A percentile compares a stretch with the other conserved stretches of the same genome.
Conservation (phyloP, 1,140 invertebrate species). For the Drosophila rhopaloa region DNA sequence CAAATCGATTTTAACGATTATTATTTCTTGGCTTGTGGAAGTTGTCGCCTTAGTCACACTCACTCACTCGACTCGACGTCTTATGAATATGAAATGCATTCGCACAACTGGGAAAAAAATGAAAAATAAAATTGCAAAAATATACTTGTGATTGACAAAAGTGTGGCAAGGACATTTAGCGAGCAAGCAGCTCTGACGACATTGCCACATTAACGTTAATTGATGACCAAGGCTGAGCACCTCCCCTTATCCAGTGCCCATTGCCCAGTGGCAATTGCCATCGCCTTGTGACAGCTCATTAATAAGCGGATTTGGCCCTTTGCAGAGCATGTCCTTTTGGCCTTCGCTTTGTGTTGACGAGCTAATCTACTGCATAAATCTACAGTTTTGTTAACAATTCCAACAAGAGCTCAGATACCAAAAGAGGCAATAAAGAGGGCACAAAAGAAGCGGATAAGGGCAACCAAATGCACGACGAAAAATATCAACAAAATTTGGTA, state of each 20-base stretch:
- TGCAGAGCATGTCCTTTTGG: slow-evolving; percentile 34
- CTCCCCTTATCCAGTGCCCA: slow-evolving; percentile 5
- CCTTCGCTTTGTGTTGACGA: slow-evolving; percentile 61
- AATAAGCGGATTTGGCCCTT: slow-evolving; percentile 75
- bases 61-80: slow-evolving; percentile 34
- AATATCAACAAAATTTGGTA: slow-evolving; percentile 1
- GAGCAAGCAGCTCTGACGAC: slow-evolving; percentile 41
- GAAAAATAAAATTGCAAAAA: slow-evolving; percentile 5
- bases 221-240: slow-evolving; percentile 62
- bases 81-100: slow-evolving; percentile 78
- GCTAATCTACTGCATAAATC: slow-evolving; percentile 80
- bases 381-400: slow-evolving; percentile 76
- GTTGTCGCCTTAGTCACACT: slow-evolving; percentile 62
- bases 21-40: slow-evolving; percentile 48
- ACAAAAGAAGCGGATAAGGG: slow-evolving; percentile 5
- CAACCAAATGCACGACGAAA: slow-evolving; percentile 20
- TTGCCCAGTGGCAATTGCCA: slow-evolving; percentile 5
- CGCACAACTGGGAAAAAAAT: slow-evolving; percentile 37
- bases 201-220: slow-evolving; percentile 62
- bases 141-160: slow-evolving; percentile 74
- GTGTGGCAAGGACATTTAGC: slow-evolving; percentile 71
- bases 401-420: slow-evolving; percentile 44
- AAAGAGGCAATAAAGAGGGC: slow-evolving; percentile 20
- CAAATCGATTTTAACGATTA: slow-evolving; percentile 80
- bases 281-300: slow-evolving; percentile 69